Conservation (phyloP, 1,140 invertebrate genomes). For the Trichonephila inaurata region DNA sequence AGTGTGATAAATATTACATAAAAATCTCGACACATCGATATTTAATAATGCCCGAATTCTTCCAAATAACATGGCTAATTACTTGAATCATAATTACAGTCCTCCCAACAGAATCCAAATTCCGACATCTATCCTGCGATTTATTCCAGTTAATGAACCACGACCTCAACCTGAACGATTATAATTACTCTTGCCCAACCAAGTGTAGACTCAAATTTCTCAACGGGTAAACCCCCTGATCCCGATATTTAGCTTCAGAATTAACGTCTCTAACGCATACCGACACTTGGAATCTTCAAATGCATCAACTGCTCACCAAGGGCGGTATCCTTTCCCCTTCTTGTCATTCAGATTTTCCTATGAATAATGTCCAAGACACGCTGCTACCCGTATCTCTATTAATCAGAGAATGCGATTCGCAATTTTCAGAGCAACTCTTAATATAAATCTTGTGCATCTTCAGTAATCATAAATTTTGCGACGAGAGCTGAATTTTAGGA, state of each 20-base stretch:
- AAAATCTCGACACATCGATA: too few relatives aligned
- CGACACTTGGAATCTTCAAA: conserved; percentile 32
- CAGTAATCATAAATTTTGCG: conserved; percentile 37
- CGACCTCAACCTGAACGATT: conserved; percentile 9
- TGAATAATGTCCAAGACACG: conserved; percentile 41
- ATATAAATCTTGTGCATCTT: conserved; percentile 61
- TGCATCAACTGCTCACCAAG: conserved; percentile 53
- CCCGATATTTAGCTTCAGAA: conserved; percentile 56
- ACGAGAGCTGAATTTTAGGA: neutral
- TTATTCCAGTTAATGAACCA: neutral
- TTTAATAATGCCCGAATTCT: too few relatives aligned
- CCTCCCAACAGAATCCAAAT: neutral
- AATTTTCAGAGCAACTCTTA: conserved; percentile 48
- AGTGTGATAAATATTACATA: too few relatives aligned
- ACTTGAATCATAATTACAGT: neutral
- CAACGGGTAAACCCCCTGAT: conserved; percentile 20
- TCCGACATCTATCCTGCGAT: neutral
- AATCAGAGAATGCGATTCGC: conserved; percentile 50
- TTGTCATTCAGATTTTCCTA: conserved; percentile 24
- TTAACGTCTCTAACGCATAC: conserved; percentile 12
- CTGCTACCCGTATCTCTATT: conserved; percentile 22
- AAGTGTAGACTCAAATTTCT: conserved; percentile 23
- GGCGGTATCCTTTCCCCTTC: neutral
- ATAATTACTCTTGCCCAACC: conserved; percentile 53
- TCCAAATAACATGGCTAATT: neutral